A percentile compares a stretch with the other conserved stretches of the same genome.
Evolutionary conservation across 1,140 invertebrate species (phyloP).

Genomic region (Caenorhabditis inopinata): DNA sequence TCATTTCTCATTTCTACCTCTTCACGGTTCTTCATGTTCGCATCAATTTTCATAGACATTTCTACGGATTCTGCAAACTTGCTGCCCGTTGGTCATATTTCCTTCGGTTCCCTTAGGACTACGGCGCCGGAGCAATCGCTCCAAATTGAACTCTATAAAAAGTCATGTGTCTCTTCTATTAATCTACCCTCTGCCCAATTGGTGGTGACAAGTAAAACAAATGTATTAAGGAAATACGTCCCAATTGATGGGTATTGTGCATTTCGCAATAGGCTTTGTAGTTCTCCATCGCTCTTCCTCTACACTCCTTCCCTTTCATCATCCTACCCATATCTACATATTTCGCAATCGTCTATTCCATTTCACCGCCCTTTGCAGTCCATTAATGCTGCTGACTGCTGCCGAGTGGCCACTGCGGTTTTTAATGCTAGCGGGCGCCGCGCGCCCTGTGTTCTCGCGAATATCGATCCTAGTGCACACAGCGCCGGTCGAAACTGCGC

Average conservation of each 20-base stretch:
- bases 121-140: neutral
- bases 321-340: neutral
- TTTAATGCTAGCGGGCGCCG: constrained; percentile 28
- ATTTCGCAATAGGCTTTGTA: neutral
- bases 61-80: neutral
- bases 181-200: neutral
- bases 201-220: constrained; percentile 23
- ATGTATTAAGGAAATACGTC: neutral
- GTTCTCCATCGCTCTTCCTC: neutral
- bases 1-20: neutral
- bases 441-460: constrained; percentile 21
- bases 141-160: constrained; percentile 23
- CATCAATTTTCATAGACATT: neutral
- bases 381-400: neutral
- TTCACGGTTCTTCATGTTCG: neutral
- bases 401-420: constrained; percentile 23
- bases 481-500: neutral
- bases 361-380: neutral
- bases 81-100: neutral
- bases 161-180: neutral
- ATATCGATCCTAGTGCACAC: constrained; percentile 29
- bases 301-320: neutral
- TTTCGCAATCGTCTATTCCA: constrained; percentile 9
- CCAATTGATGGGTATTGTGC: neutral
- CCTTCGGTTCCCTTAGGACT: constrained; percentile 7